Evolutionary conservation across 2,113 vertebrate genomes (phyloP), one percentile per base, ranked within the genome.

Genomic region (Clupea harengus): DNA sequence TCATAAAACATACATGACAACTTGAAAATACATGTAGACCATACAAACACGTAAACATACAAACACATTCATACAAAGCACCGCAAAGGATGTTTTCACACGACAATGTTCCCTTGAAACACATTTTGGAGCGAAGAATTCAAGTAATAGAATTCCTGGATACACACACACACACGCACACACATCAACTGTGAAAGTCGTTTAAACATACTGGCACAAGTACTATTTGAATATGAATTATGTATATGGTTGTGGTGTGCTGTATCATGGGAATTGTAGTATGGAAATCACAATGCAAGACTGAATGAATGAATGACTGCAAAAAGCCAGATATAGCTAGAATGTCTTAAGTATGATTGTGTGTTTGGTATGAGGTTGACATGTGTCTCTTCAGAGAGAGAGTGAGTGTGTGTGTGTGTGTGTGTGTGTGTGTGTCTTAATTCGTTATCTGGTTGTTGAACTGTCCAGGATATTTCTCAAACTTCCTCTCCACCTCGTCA

Each of bases 391-490:
- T 72, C 64, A 72, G 28, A 72, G 64, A 10, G 25, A 72, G 25
- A 28, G 28, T 11, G 64, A 11, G 25, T 72, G 64, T 81, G 52
- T 45, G 45, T 39, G 39, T 39, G 39, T 39, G 39, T 72, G 64
- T 81, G 52, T 45, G 45, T 39, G 39, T 39, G 39, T 39, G 39
- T 39, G 39, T 11, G 81, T 57, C 4, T 49, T 60, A 46, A 75
- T 81, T 84, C 46, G 83, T 64, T 18, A 99, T 96, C 92, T 97
- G 97, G 93, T 99, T 99, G 90, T 97, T 99, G 47, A 97, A 94
- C 93, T 99, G 97, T 44, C 98, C 98, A 0, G 98, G 97, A 87
- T 99, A 99, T 90, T 97, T 97, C 90, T 99, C 97, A 75, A 99
- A 99, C 85, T 90, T 93, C 92, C 91, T 95, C 94, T 96, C 98